phyloP scores from a whole-genome alignment of 2,797 vertebrate species.

The Parauchenoglanis ngamensis region DNA sequence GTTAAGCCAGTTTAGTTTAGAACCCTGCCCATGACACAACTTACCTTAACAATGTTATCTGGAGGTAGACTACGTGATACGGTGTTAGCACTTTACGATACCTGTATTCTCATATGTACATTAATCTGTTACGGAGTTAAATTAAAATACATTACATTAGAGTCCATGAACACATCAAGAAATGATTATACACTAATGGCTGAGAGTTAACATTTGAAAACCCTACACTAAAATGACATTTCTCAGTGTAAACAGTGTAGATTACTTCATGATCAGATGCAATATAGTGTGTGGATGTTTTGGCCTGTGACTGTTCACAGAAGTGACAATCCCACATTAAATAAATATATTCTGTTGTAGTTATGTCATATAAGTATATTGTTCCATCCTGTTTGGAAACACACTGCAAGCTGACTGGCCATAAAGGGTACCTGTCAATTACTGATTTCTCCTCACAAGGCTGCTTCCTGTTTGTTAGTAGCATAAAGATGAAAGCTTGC shows the following conservation, averaged over 20 bases:
- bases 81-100: background rate
- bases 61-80: background rate
- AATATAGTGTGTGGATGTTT: background rate
- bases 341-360: background rate
- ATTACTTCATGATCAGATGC: background rate
- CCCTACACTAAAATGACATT: background rate
- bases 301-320: background rate
- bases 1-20: background rate
- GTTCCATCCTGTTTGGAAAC: background rate
- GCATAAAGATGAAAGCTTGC: background rate
- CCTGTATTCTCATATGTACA: slow-evolving; percentile 8
- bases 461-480: background rate
- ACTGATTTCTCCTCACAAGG: background rate
- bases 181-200: background rate
- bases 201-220: background rate
- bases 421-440: background rate
- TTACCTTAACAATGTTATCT: slow-evolving; percentile 24
- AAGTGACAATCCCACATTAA: background rate
- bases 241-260: background rate
- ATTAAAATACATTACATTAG: slow-evolving; percentile 8
- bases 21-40: slow-evolving; percentile 21
- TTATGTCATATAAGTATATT: background rate
- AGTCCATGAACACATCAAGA: background rate
- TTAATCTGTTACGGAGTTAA: background rate
- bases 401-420: background rate